A percentile compares a stretch with the other conserved stretches of the same genome.
These are phyloP conservation scores for Darevskia mixta DNA, from an alignment of 2,797 vertebrate genomes.

Conservation along the genomic window DNA sequence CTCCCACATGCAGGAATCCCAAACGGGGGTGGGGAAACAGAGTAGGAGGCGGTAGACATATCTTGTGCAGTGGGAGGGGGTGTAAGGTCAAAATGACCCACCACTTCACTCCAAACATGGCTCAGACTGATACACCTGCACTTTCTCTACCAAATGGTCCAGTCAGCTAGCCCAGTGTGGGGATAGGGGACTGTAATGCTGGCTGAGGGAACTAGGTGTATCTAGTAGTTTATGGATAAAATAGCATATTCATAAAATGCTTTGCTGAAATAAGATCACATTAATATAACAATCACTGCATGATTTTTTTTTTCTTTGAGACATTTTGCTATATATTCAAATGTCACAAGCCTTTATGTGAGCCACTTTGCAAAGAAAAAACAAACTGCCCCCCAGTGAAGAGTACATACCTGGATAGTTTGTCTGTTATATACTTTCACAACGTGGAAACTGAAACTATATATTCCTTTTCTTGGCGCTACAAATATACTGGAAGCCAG, in stretches of 20 bases:
- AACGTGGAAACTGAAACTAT: constrained; percentile 99
- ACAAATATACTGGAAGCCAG: constrained; percentile 97
- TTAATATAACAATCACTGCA: neutral
- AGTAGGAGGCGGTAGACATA: neutral
- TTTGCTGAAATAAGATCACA: neutral
- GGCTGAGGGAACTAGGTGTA: neutral
- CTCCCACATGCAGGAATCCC: neutral
- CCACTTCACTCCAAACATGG: neutral
- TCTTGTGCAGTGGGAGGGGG: too few species aligned
- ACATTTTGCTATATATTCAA: neutral
- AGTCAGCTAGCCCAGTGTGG: neutral
- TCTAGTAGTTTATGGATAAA: neutral
- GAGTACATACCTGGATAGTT: constrained; percentile 95
- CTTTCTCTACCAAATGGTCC: neutral
- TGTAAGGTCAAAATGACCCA: neutral
- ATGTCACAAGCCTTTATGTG: neutral
- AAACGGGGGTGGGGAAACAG: neutral
- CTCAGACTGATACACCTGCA: neutral
- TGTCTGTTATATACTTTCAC: constrained; percentile 99
- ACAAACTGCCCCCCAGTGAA: neutral
- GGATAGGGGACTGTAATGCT: neutral
- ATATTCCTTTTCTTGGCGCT: constrained; percentile 96
- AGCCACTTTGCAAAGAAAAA: neutral
- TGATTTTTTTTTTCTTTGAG: neutral
- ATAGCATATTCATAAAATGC: too few species aligned